phyloP scores from a whole-genome alignment of 1,140 invertebrate genomes.

The Adoxophyes honmai region DNA sequence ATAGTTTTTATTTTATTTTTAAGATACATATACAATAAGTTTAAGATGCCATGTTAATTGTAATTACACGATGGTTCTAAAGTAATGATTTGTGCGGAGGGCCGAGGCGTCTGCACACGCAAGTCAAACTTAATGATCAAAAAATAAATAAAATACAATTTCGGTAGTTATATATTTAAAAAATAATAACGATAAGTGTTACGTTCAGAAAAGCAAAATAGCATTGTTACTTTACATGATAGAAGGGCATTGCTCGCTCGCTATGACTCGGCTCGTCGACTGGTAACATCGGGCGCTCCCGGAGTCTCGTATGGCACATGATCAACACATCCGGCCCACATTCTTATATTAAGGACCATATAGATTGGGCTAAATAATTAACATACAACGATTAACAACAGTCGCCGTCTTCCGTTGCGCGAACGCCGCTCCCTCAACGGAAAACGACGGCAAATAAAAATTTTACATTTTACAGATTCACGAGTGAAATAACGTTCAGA shows the following conservation, averaged over 20 bases:
- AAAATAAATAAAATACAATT: slow-evolving; percentile 56
- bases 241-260: slow-evolving; percentile 49
- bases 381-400: slow-evolving; percentile 22
- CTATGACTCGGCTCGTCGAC: slow-evolving; percentile 26
- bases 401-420: slow-evolving; percentile 1
- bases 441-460: slow-evolving; percentile 3
- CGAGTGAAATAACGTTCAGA: slow-evolving; percentile 39
- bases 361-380: slow-evolving; percentile 25
- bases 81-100: slow-evolving; percentile 22
- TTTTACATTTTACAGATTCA: slow-evolving; percentile 29
- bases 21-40: slow-evolving; percentile 70
- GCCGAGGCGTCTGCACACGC: too few relatives aligned
- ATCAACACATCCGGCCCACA: slow-evolving; percentile 40
- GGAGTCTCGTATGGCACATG: slow-evolving; percentile 67
- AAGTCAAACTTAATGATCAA: slow-evolving; percentile 52
- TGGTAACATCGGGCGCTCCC: slow-evolving; percentile 63
- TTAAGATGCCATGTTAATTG: slow-evolving; percentile 55
- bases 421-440: background rate
- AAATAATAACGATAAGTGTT: slow-evolving; percentile 56
- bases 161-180: slow-evolving; percentile 56
- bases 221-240: slow-evolving; percentile 59
- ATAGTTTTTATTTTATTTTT: slow-evolving; percentile 59
- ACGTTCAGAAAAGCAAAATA: slow-evolving; percentile 61
- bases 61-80: slow-evolving; percentile 53
- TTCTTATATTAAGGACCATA: slow-evolving; percentile 70